Base-by-base conservation (phyloP, 2,888 invertebrate species). In the Smittia aterrima region DNA sequence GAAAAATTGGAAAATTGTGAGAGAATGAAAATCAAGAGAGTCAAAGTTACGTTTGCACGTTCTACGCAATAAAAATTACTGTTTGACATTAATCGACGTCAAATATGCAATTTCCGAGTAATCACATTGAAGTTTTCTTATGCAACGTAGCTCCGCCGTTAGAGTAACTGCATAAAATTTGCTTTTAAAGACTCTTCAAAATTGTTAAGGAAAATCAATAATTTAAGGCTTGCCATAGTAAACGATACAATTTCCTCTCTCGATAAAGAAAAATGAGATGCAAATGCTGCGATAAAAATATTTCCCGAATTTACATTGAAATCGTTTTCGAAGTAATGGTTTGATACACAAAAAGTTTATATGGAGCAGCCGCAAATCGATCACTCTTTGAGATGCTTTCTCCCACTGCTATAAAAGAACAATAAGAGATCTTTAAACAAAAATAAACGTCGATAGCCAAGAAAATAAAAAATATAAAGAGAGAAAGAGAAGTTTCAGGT, bases 261-360 rank as follows among this genome's bases (percentile, higher is more conserved):
- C 16, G 47, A 47, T 47, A 47, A 47, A n/a, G 47, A 47, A 47
- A 47, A 47, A 47, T 47, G 47, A 47, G 47, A 47, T 47, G 47
- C 47, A 47, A 47, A 47, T 47, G 7, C 47, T 2, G 16, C 3
- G 47, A 47, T 47, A 47, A 47, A 32, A 32, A 32, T 32, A 47
- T 47, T 11, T 47, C n/a, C 11, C 16, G 11, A 2, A 47, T 47
- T 47, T 47, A 47, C 47, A 47, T 16, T 16, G 11, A 47, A 47
- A 47, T 47, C 16, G 47, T 11, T 47, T 47, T 47, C 16, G 47
- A 47, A 3, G 32, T 6, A 32, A 32, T 32, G 32, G 11, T 47
- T 47, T 47, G 47, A n/a, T 47, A 47, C 47, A 47, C 2, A 47
- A n/a, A 47, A 47, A 13, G 32, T 32, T 32, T 32, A 32, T 32